Evolutionary conservation across 2,113 vertebrate genomes (phyloP).

Genomic region (Geococcyx californianus): DNA sequence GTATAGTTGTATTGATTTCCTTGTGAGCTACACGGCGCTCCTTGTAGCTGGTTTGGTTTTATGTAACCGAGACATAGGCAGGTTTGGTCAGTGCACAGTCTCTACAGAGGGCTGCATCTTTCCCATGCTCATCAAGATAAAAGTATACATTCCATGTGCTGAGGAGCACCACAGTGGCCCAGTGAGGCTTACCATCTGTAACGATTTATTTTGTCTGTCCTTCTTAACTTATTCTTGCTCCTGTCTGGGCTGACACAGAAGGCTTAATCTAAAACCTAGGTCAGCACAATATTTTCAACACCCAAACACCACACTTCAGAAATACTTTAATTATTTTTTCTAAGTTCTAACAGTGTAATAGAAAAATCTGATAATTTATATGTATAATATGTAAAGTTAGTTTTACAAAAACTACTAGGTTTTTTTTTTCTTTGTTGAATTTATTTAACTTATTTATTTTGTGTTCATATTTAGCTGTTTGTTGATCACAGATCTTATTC

Average conservation of each 20-base stretch:
- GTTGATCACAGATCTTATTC: constrained; percentile 66
- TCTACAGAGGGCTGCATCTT: constrained; percentile 63
- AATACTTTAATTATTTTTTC: constrained; percentile 73
- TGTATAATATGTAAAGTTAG: constrained; percentile 80
- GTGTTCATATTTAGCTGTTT: constrained; percentile 68
- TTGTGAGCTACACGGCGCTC: constrained; percentile 68
- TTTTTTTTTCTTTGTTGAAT: constrained; percentile 57
- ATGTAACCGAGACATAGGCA: constrained; percentile 58
- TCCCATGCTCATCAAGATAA: constrained; percentile 28
- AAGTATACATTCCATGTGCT: constrained; percentile 60
- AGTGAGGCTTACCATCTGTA: constrained; percentile 23
- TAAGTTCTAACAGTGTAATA: constrained; percentile 62
- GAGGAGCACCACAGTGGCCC: constrained; percentile 52
- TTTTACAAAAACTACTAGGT: constrained; percentile 69
- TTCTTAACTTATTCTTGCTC: constrained; percentile 68
- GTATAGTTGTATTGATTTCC: constrained; percentile 70
- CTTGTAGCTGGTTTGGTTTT: constrained; percentile 68
- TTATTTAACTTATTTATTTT: constrained; percentile 85
- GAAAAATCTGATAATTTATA: constrained; percentile 78
- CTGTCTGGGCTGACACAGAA: constrained; percentile 51
- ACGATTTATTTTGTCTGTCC: constrained; percentile 39
- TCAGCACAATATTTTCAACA: constrained; percentile 34
- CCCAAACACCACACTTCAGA: constrained; percentile 64
- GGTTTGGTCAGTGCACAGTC: constrained; percentile 24
- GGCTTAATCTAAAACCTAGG: constrained; percentile 56